Evolutionary conservation across 2,113 vertebrate species (phyloP), one percentile per base, ranked within the genome.

Genomic region (Saccopteryx bilineata): DNA sequence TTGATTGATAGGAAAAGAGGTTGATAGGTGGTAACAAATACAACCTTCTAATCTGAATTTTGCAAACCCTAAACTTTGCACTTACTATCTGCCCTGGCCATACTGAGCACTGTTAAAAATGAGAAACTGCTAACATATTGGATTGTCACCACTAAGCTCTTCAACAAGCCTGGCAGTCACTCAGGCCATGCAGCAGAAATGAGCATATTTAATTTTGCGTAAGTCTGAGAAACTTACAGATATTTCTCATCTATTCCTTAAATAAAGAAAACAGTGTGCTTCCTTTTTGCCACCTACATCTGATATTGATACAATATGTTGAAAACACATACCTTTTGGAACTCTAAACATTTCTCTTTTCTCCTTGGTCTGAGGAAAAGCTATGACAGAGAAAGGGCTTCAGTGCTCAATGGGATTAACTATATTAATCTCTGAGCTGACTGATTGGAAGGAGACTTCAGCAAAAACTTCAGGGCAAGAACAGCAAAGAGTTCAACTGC

Each of bases 241-340:
- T 48, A 66, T 71, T 91, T 66, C 31, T 93, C 66, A 61, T 63
- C 31, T 87, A 46, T 17, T n/a, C n/a, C 9, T 1, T 68, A 17
- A 87, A 72, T 50, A 91, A 95, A n/a, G n/a, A 83, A 80, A 96
- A 50, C 7, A 60, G 33, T 46, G 39, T 54, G 8, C 33, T 93
- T 69, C 76, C n/a, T 65, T 75, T 93, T 76, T 28, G 10, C 33
- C 52, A 5, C 21, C 0, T 50, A 23, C 28, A 56, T 90, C 82
- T 94, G 66, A 74, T 58, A 69, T 14, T 61, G 56, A n/a, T 68
- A n/a, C 83, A 58, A 50, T 68, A 7, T 46, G 39, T 48, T 68
- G 14, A 63, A 33, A 92, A 48, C 46, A 88, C 33, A 88, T 91
- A 71, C 61, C 60, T 31, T 56, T 31, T 46, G 1, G 19, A 33